A percentile compares a stretch with the other conserved stretches of the same genome.
phyloP scores from a whole-genome alignment of 1,140 invertebrate species.

The Vanessa tameamea region DNA sequence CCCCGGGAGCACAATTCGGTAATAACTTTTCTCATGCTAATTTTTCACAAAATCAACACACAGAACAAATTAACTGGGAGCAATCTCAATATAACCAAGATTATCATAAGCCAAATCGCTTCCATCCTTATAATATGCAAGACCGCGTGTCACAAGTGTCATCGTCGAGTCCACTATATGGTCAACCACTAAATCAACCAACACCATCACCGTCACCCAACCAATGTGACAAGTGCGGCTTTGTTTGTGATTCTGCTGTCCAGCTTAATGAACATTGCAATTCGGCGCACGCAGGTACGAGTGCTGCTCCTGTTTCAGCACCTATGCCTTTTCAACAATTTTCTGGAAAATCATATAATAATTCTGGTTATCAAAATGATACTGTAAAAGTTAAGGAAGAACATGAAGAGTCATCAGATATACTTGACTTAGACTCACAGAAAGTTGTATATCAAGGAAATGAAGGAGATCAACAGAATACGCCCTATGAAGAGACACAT shows the following conservation, averaged over 20 bases:
- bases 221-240: slow-evolving; percentile 91
- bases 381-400: slow-evolving; percentile 82
- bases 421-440: slow-evolving; percentile 93
- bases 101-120: slow-evolving; percentile 77
- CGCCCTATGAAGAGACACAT: slow-evolving; percentile 79
- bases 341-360: slow-evolving; percentile 71
- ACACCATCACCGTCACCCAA: slow-evolving; percentile 84
- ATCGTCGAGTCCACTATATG: slow-evolving; percentile 84
- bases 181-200: slow-evolving; percentile 80
- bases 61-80: slow-evolving; percentile 74
- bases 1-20: slow-evolving; percentile 75
- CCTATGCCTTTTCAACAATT: slow-evolving; percentile 79
- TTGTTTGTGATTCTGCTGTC: slow-evolving; percentile 86
- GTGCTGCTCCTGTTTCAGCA: slow-evolving; percentile 61
- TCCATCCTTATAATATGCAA: slow-evolving; percentile 79
- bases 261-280: slow-evolving; percentile 87
- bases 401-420: slow-evolving; percentile 87
- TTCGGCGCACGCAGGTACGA: slow-evolving; percentile 83
- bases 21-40: slow-evolving; percentile 76
- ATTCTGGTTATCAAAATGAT: slow-evolving; percentile 62
- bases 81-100: slow-evolving; percentile 80
- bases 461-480: slow-evolving; percentile 69
- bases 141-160: slow-evolving; percentile 82
- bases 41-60: slow-evolving; percentile 78
- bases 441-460: slow-evolving; percentile 88